Percentiles rank a stretch among this genome's conserved stretches.
These are phyloP conservation scores for Cyclophora punctaria DNA, from an alignment of 2,888 invertebrate species.

Conservation along the genomic window DNA sequence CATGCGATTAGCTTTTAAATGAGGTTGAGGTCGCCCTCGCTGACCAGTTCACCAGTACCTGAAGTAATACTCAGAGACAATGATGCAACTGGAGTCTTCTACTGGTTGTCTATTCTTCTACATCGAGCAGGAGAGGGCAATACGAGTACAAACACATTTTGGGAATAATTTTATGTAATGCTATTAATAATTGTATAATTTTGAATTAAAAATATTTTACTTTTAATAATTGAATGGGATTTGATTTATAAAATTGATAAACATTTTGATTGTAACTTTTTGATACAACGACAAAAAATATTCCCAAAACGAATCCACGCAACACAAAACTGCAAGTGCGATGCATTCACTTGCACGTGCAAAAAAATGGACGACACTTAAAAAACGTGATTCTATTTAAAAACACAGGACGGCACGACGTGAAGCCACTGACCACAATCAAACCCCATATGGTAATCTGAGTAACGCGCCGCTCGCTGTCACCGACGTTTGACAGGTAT, in stretches of 20 bases:
- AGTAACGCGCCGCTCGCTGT: conserved; percentile 61
- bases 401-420: conserved; percentile 70
- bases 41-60: conserved; percentile 90
- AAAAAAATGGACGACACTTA: conserved; percentile 24
- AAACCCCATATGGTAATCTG: conserved; percentile 92
- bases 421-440: conserved; percentile 72
- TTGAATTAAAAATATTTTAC: no score
- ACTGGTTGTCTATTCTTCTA: conserved; percentile 35
- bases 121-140: conserved; percentile 5
- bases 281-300: conserved; percentile 18
- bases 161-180: conserved; percentile 10
- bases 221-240: no score
- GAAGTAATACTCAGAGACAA: conserved; percentile 98
- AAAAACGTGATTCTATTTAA: conserved; percentile 17
- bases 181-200: no score
- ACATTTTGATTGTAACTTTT: background rate
- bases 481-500: conserved; percentile 29
- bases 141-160: conserved; percentile 6
- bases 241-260: background rate
- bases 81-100: conserved; percentile 54
- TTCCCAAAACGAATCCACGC: conserved; percentile 1
- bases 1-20: background rate
- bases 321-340: conserved; percentile 34
- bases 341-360: conserved; percentile 41
- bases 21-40: conserved; percentile 19